Conservation (phyloP, 1,140 invertebrate species). For the Diorhabda sublineata region DNA sequence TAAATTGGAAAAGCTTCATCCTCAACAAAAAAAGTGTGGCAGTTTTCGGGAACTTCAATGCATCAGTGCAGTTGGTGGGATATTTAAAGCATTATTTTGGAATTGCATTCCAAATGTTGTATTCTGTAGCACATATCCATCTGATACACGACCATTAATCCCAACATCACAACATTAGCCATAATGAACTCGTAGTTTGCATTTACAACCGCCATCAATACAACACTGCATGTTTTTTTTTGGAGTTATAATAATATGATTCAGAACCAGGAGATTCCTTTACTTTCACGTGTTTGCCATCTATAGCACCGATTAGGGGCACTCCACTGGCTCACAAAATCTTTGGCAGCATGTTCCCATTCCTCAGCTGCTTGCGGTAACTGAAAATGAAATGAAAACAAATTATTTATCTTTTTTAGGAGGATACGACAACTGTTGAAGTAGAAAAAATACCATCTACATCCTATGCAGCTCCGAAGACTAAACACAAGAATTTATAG, state of each 20-base stretch:
- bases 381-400: slow-evolving; percentile 7
- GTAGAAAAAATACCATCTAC: neutral
- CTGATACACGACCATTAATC: no score
- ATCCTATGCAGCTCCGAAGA: slow-evolving; percentile 2
- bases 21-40: neutral
- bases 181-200: slow-evolving; percentile 22
- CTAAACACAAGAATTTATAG: neutral
- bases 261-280: no score
- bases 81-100: slow-evolving; percentile 27
- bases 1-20: neutral
- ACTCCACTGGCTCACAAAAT: slow-evolving; percentile 4
- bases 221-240: slow-evolving; percentile 17
- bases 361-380: slow-evolving; percentile 1
- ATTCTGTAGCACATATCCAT: no score
- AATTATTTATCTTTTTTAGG: slow-evolving; percentile 9
- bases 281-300: slow-evolving; percentile 16
- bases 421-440: slow-evolving; percentile 4
- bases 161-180: no score
- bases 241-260: slow-evolving; percentile 12
- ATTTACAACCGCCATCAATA: slow-evolving; percentile 10
- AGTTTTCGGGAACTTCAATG: neutral
- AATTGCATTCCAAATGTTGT: no score
- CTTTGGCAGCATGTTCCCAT: slow-evolving; percentile 3
- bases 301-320: slow-evolving; percentile 4
- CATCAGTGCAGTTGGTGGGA: slow-evolving; percentile 23